A percentile compares a stretch with the other conserved stretches of the same genome.
phyloP scores from a whole-genome alignment of 2,797 vertebrate species.

The Falco peregrinus region DNA sequence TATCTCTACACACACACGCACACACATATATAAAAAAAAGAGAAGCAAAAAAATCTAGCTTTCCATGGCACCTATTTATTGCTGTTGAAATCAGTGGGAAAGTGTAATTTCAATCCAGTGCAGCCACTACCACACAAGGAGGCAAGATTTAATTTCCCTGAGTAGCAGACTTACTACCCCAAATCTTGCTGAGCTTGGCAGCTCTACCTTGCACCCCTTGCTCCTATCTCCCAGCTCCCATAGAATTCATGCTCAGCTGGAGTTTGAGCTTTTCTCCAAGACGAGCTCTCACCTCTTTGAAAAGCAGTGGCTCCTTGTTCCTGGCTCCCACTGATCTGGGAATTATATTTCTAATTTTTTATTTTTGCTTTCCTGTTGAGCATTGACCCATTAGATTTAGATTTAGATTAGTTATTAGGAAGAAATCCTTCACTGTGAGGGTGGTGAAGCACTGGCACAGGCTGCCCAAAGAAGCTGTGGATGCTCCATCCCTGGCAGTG shows the following conservation, averaged over 20 bases:
- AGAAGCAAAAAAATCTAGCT: not conserved
- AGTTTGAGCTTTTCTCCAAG: not conserved
- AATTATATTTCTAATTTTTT: not conserved
- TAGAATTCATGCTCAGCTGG: not conserved
- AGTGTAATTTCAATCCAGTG: not conserved
- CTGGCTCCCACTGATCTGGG: not conserved
- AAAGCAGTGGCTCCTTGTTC: not conserved
- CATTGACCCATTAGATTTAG: not conserved
- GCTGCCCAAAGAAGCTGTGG: too few species aligned
- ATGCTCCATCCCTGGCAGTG: too few species aligned
- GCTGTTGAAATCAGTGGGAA: not conserved
- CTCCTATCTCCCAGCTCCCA: not conserved
- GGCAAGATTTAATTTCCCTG: not conserved
- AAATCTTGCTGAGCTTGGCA: not conserved
- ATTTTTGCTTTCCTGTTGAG: not conserved
- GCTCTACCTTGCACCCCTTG: not conserved
- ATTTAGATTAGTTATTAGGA: too few species aligned
- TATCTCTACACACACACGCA: not conserved
- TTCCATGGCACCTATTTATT: not conserved
- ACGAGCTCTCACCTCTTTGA: not conserved
- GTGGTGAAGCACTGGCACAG: too few species aligned
- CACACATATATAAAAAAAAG: not conserved
- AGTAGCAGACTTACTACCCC: not conserved
- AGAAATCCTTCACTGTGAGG: too few species aligned
- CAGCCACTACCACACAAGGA: not conserved